Percentiles rank a stretch among this genome's conserved stretches.
phyloP scores from a whole-genome alignment of 2,888 invertebrate species.

The Acanthopleura granulata region DNA sequence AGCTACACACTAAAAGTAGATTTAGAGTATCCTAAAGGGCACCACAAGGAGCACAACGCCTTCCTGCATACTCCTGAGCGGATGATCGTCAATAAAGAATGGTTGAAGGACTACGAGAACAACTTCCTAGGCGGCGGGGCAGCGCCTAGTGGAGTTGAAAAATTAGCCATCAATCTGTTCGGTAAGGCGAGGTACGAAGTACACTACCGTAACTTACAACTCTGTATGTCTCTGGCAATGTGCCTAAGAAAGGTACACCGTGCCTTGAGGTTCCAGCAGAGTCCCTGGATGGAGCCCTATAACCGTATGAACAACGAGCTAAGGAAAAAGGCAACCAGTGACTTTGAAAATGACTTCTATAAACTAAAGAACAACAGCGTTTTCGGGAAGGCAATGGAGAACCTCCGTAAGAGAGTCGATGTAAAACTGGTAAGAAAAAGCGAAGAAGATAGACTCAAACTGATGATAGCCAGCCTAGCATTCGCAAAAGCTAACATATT shows the following conservation, averaged over 20 bases:
- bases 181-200: slow-evolving; percentile 50
- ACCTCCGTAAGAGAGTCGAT: slow-evolving; percentile 64
- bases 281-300: slow-evolving; percentile 59
- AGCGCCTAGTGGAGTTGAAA: slow-evolving; percentile 20
- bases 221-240: slow-evolving; percentile 46
- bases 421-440: slow-evolving; percentile 39
- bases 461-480: too few relatives aligned
- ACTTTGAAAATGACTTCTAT: slow-evolving; percentile 63
- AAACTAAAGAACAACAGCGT: slow-evolving; percentile 48
- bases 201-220: slow-evolving; percentile 59
- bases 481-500: too few relatives aligned
- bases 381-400: slow-evolving; percentile 69
- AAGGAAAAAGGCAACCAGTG: slow-evolving; percentile 48
- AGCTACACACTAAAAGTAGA: too few relatives aligned
- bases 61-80: too few relatives aligned
- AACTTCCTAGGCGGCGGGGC: background rate
- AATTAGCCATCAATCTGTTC: slow-evolving; percentile 38
- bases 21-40: too few relatives aligned
- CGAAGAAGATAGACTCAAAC: too few relatives aligned
- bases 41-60: too few relatives aligned
- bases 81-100: too few relatives aligned
- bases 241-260: slow-evolving; percentile 47
- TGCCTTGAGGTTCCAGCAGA: slow-evolving; percentile 53
- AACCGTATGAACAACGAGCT: slow-evolving; percentile 48
- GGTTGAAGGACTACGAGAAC: too few relatives aligned